These are phyloP conservation scores for Alaudala cheleensis DNA, from an alignment of 2,113 vertebrate species.

Conservation along the genomic window DNA sequence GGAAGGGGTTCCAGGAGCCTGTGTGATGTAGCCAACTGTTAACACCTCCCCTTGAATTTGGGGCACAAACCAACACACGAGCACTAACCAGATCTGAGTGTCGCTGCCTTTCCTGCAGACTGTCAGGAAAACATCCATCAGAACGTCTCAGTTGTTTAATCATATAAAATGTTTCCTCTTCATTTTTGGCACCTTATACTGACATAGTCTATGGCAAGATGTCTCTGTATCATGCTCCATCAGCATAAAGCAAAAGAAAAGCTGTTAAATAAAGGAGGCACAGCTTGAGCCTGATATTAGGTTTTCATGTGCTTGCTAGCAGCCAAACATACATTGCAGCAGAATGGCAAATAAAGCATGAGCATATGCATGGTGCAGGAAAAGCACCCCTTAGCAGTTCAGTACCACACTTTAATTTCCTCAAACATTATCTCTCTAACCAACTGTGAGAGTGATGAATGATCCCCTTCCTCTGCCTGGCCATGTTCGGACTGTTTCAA, in stretches of 20 bases:
- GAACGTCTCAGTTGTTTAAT: conserved; percentile 5
- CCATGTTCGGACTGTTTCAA: not conserved
- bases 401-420: not conserved
- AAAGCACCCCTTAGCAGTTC: not conserved
- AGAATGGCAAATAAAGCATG: not conserved
- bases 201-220: conserved; percentile 8
- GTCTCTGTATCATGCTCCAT: not conserved
- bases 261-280: conserved; percentile 28
- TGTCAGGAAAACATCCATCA: conserved; percentile 32
- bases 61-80: not conserved
- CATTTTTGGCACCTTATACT: conserved; percentile 15
- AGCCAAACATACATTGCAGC: conserved; percentile 18
- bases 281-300: not conserved
- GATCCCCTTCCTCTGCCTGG: not conserved
- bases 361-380: not conserved
- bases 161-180: conserved; percentile 3
- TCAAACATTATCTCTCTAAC: not conserved
- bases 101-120: not conserved
- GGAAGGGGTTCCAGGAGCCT: not conserved
- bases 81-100: not conserved
- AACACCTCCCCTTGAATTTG: not conserved
- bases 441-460: not conserved
- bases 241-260: not conserved
- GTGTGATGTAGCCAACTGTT: not conserved
- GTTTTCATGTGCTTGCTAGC: not conserved